Evolutionary conservation across 2,797 vertebrate species (phyloP), one percentile per base, ranked within the genome.

Genomic region (Sebastes diaconus): DNA sequence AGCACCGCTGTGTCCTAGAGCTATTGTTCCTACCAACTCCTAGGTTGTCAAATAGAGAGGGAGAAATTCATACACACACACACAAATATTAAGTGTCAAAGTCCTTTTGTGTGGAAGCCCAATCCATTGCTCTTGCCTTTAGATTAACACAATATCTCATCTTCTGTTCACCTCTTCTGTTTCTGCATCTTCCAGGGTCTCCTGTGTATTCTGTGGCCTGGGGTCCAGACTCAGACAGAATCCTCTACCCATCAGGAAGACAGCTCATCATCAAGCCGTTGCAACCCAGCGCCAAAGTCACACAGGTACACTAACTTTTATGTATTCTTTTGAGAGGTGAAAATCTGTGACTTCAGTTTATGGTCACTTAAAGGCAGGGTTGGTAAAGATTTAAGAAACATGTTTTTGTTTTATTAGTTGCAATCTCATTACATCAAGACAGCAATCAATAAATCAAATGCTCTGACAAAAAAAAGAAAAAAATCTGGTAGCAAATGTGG

Each of bases 241-340:
- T 99, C 87, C 97, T 99, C 57, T 99, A 96, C 88, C 97, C 98
- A n/a, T 96, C 96, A 84, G 97, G 97, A 80, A 97, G 96, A 88
- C 98, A 98, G 81, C 95, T 99, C 25, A 86, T 97, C 77, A 97
- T 99, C 86, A 99, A 99, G 92, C 98, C 98, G 75, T 96, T 99
- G 69, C 98, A 99, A 81, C 98, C 98, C 81, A 98, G 96, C 59
- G 95, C 97, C 25, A 99, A 97, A 95, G 86, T 97, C 79, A 85
- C 97, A 84, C 98, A 99, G 98, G 98, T 99, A 96, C 58, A 46
- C 3, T 20, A 11, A 50, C 3, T 29, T 29, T 50, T 8, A 55
- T 60, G 12, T 39, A 6, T 52, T 74, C n/a, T 30, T 55, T 29
- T 52, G 1, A 5, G 32, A 30, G 32, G 8, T 58, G 8, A 11